Base-by-base conservation (phyloP, 1,140 invertebrate genomes). In the Cyclina sinensis region DNA sequence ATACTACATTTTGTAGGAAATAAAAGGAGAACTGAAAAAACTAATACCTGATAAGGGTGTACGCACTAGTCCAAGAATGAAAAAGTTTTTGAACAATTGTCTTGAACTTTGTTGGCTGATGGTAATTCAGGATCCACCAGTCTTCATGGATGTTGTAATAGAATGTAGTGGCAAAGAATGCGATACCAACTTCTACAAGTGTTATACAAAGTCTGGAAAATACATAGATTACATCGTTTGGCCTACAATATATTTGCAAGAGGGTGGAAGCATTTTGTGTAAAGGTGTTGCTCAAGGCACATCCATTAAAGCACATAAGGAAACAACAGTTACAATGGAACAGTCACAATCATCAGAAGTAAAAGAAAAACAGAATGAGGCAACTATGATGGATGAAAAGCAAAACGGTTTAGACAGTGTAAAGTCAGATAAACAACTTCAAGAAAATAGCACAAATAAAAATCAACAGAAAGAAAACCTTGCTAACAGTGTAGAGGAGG, bases 21-120 rank as follows among this genome's bases (percentile, higher is more conserved):
- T 4, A 27, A 27, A 27, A 27, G 24, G 7, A 27, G 0, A 27
- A 1, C 24, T 62, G 9, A 4, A 27, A n/a, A 27, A 24, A n/a
- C 1, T 1, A 9, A 27, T 62, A 4, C 4, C 57, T 7, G n/a
- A 27, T 62, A 14, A 27, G 57, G 0, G n/a, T 7, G 18, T 18
- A 27, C 57, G 57, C 24, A 9, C 18, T 11, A 24, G 27, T 27
- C 5, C 9, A n/a, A 62, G 14, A 62, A 4, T 62, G n/a, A 27
- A 62, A 27, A 1, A 4, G 21, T 62, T 62, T 62, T 5, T 62
- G 3, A 27, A 62, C 3, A 62, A 27, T 1, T 5, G 57, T 43
- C 24, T 74, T n/a, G 70, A 74, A 24, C 27, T 74, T 4, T 74
- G 39, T 74, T 74, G 70, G 70, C 39, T 74, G 21, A 74, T 74